Base-by-base conservation (phyloP, 1,140 invertebrate species). In the Drosophila varians region DNA sequence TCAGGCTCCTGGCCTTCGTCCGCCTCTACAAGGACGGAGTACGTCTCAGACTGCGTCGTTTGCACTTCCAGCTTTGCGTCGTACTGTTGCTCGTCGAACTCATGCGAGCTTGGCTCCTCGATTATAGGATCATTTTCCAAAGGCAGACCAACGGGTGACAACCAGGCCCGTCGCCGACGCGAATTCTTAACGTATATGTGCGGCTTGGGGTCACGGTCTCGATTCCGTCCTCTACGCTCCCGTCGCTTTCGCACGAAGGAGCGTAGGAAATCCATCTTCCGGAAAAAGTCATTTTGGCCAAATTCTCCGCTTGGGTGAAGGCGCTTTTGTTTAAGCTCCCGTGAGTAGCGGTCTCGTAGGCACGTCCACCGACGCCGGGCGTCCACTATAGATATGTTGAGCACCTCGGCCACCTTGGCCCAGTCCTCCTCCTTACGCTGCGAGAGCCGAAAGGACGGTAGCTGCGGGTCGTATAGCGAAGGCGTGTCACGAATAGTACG, bases 371-470 rank as follows among this genome's bases (percentile, higher is more conserved):
- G 69, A n/a, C 86, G 53, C 5, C 82, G 51, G 1, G 89, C 89
- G 23, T 90, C 89, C 8, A 48, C 31, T 4, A 57, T 56, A 0
- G 83, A 65, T 49, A 90, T 90, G 11, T 73, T 80, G 4, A 90
- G 18, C n/a, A 48, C 26, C 9, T 74, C 61, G 2, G 71, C 89
- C 4, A 90, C 79, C 60, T 66, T 74, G 3, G 68, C 69, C 89
- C 89, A 90, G 51, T 87, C 77, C 64, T 89, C 72, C 14, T 89
- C 89, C 34, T 90, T 90, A 4, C 82, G 55, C 28, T 90, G 78
- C 4, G 80, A 77, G 0, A 83, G 64, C 9, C 84, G 77, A 51
- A 90, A 90, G 4, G 74, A 77, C 68, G n/a, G 73, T 47, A 64
- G 51, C 62, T 74, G 60, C 19, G 77, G 62, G 14, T 90, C 84